Evolutionary conservation across 1,140 invertebrate species (phyloP).

Genomic region (Apis cerana): DNA sequence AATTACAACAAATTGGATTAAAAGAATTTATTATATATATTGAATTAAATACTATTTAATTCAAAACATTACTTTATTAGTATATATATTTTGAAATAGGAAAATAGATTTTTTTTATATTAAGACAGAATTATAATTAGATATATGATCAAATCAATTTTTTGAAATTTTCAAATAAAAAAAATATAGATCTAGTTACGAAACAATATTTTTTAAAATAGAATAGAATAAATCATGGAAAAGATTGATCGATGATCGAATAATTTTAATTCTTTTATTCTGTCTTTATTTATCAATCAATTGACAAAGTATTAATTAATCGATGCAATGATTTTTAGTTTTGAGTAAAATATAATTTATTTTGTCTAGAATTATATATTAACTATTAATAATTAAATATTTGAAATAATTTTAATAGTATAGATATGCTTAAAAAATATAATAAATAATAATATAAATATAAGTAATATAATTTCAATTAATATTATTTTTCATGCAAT

Average conservation of each 20-base stretch:
- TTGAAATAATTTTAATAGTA: not conserved
- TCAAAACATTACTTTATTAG: too few species aligned
- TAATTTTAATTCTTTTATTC: not conserved
- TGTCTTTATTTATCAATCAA: not conserved
- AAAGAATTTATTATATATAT: too few species aligned
- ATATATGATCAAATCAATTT: too few species aligned
- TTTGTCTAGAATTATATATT: not conserved
- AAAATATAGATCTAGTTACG: too few species aligned
- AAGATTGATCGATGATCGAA: too few species aligned
- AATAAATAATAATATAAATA: not conserved
- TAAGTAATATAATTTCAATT: not conserved
- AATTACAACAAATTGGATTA: too few species aligned
- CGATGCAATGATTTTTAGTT: not conserved
- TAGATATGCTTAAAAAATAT: not conserved
- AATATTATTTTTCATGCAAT: not conserved
- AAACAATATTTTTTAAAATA: not conserved
- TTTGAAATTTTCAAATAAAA: too few species aligned
- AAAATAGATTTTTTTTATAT: too few species aligned
- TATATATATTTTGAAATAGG: too few species aligned
- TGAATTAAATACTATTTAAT: too few species aligned
- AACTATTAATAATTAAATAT: not conserved
- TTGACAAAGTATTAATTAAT: not conserved
- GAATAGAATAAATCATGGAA: too few species aligned
- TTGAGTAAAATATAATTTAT: not conserved
- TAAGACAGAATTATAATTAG: too few species aligned